phyloP scores from a whole-genome alignment of 2,113 vertebrate species.

The Syngnathus typhle region DNA sequence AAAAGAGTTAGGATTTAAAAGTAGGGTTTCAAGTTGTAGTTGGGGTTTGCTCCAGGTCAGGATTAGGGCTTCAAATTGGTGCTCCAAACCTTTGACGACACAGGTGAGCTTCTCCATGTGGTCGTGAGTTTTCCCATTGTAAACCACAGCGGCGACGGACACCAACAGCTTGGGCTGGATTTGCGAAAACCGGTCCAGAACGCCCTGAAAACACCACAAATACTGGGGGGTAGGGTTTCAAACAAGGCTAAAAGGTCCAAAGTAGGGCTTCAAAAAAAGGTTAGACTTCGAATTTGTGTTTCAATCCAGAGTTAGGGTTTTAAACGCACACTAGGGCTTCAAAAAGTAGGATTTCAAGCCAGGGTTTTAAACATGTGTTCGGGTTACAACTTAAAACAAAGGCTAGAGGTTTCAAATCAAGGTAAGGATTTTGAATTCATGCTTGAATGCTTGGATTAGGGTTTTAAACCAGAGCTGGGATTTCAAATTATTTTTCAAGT shows the following conservation, averaged over 20 bases:
- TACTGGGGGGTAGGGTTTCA: background rate
- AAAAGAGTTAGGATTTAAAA: background rate
- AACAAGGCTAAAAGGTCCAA: background rate
- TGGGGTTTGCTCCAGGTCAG: background rate
- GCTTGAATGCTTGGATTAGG: too few species aligned
- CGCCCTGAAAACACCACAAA: conserved; percentile 71
- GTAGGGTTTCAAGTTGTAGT: background rate
- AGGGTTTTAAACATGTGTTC: too few species aligned
- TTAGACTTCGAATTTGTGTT: too few species aligned
- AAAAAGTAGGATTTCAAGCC: too few species aligned
- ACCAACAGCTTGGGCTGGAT: conserved; percentile 94
- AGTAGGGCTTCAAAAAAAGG: background rate
- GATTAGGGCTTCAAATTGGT: background rate
- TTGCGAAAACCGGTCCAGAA: conserved; percentile 93
- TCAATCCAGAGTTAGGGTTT: background rate
- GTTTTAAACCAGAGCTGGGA: too few species aligned
- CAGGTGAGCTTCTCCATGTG: conserved; percentile 89
- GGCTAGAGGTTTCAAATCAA: too few species aligned
- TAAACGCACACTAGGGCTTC: too few species aligned
- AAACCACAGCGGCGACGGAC: conserved; percentile 89
- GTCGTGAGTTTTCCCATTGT: conserved; percentile 85
- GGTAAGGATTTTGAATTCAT: too few species aligned
- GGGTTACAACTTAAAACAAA: too few species aligned
- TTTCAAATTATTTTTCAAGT: too few species aligned
- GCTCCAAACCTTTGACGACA: conserved; percentile 81